Evolutionary conservation across 2,888 invertebrate genomes (phyloP), one percentile per base, ranked within the genome.

Genomic region (Hylaea fasciaria): DNA sequence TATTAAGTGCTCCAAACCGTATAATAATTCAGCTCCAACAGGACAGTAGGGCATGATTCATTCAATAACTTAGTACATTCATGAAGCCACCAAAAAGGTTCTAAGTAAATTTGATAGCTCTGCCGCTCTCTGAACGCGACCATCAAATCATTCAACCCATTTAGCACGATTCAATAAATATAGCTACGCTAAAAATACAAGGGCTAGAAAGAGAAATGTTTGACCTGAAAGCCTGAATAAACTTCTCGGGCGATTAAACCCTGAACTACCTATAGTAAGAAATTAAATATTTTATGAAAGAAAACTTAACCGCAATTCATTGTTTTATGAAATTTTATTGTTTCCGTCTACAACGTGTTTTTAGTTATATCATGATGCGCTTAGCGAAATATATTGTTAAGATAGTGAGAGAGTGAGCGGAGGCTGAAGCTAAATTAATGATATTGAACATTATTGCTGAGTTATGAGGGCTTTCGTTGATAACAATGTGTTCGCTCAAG

Each of bases 221-320:
- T 62, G 65, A 65, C 57, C 60, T 62, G 56, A 49, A 65, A 65
- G 55, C 52, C 58, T 58, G 58, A 58, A 62, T 52, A 66, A 65
- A 52, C 50, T 49, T 48, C 16, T 45, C 57, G 52, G 47, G 40
- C 61, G 53, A 65, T 64, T 64, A 64, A 62, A 60, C 56, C 54
- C 56, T 58, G 62, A 62, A 65, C 64, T 50, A 61, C 54, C 53
- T 43, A 58, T 53, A 55, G 49, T 45, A 51, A 66, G 53, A 62
- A 61, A 61, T 53, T 57, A 43, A 59, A 69, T 52, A 50, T 55
- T 64, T 66, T 62, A 61, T 62, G 52, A 57, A 58, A 64, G 51
- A 44, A 67, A 62, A 48, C 51, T 58, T 48, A 35, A 63, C 63
- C 51, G 55, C 56, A 47, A 57, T 64, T 62, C 43, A 46, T 62